Base-by-base conservation (phyloP, 2,888 invertebrate genomes). In the Drosophila kanekoi region DNA sequence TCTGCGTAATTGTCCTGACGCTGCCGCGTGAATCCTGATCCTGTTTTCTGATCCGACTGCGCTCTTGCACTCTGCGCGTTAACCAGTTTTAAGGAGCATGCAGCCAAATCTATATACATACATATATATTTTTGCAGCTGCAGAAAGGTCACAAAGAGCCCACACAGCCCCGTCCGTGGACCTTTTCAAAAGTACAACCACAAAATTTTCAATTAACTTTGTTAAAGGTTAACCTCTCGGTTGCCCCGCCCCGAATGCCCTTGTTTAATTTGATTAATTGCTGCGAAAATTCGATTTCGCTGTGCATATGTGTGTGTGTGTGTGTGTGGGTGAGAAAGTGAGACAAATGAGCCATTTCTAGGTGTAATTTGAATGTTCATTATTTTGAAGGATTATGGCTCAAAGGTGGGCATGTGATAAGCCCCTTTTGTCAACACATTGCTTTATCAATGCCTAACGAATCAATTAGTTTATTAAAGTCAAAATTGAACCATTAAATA, bases 1-100 rank as follows among this genome's bases (percentile, higher is more conserved):
- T 91, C 89, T 91, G 91, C 80, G 84, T 91, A 91, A 90, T 90
- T 91, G 91, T 84, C 72, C 81, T 77, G 88, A 76, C 79, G 63
- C 44, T 69, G 74, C 79, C 79, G 78, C 76, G 77, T 77, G 69
- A 63, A 66, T 69, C 52, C 70, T 72, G 53, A 59, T 49, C 56
- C 58, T 41, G 32, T 43, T 47, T 47, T 16, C 43, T 33, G 43
- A 67, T 53, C 68, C 56, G 35, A 11, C 32, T 68, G 32, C 18
- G 37, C 35, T 35, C 33, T 3, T 67, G 62, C 59, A 58, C 65
- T 64, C 52, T 23, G 45, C 16, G 43, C 59, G 32, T 33, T 43
- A 47, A 47, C 40, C 40, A 38, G 65, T 49, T 66, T 85, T 62
- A 54, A 53, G 64, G 68, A 45, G 60, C 45, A 72, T 44, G 48